Conservation (phyloP, 2,113 vertebrate species). For the Eptesicus fuscus region DNA sequence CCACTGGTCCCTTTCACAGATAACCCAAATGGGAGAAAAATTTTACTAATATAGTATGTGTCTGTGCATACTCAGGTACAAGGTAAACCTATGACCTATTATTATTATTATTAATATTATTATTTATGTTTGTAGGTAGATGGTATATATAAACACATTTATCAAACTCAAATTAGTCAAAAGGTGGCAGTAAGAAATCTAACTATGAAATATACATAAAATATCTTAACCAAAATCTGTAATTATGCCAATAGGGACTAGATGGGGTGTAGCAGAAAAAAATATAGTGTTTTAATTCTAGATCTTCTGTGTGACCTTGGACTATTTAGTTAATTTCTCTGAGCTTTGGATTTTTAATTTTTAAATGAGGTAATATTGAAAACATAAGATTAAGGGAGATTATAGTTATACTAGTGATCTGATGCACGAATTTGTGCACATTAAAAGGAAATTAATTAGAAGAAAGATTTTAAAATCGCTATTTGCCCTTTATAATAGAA, state of each 20-base stretch:
- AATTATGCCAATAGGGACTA: not conserved
- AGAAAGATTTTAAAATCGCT: too few species aligned
- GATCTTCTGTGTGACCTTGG: not conserved
- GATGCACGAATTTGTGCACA: too few species aligned
- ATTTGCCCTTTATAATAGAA: too few species aligned
- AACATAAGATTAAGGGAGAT: not conserved
- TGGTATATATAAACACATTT: not conserved
- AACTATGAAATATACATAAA: constrained; percentile 26
- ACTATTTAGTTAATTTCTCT: not conserved
- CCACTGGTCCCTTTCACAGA: constrained; percentile 63
- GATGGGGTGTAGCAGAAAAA: not conserved
- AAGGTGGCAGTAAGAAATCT: not conserved
- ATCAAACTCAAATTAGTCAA: constrained; percentile 27
- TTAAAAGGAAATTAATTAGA: too few species aligned
- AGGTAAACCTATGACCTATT: not conserved
- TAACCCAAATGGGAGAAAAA: constrained; percentile 36
- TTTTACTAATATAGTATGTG: not conserved
- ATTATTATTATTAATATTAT: not conserved
- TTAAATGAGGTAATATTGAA: constrained; percentile 25
- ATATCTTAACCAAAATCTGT: not conserved
- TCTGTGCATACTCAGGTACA: not conserved
- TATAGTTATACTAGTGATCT: not conserved
- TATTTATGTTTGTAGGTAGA: not conserved
- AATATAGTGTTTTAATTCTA: not conserved
- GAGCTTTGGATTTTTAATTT: not conserved